phyloP scores from a whole-genome alignment of 30 jellyfish, hydroid and myxozoan genomes.

The Pseudorhiza aurosa region DNA sequence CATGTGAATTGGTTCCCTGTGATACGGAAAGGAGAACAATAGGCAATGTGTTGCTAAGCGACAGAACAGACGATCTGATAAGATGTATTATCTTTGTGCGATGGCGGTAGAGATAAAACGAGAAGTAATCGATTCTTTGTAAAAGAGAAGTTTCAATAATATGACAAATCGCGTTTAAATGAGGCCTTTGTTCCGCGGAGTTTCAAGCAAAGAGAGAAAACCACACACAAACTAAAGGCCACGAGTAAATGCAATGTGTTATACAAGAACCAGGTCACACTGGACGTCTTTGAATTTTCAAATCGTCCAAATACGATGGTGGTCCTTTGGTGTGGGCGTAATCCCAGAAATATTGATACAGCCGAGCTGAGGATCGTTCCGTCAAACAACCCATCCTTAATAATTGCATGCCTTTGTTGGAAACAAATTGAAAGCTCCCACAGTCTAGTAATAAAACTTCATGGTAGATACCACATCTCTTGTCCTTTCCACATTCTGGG shows the following conservation, averaged over 20 bases:
- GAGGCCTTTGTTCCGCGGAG: slow-evolving; percentile 38
- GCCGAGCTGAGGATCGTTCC: neutral
- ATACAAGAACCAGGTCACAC: slow-evolving; percentile 35
- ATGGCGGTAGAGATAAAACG: slow-evolving; percentile 60
- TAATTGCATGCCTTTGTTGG: neutral
- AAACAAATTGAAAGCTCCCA: neutral
- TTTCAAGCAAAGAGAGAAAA: slow-evolving; percentile 11
- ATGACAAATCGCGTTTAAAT: slow-evolving; percentile 49
- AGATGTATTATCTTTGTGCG: slow-evolving; percentile 41
- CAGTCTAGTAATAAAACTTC: too few relatives aligned
- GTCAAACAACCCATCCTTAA: neutral
- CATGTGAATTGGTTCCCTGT: slow-evolving; percentile 8
- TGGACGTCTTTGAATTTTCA: neutral
- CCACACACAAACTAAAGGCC: slow-evolving; percentile 55
- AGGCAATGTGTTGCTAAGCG: slow-evolving; percentile 11
- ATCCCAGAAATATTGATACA: slow-evolving; percentile 11
- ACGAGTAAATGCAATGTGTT: slow-evolving; percentile 36
- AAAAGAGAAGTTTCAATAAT: slow-evolving; percentile 37
- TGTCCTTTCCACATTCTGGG: too few relatives aligned
- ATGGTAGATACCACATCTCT: too few relatives aligned
- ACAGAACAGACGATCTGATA: slow-evolving; percentile 56
- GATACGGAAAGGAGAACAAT: slow-evolving; percentile 33
- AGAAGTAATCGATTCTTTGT: slow-evolving; percentile 53
- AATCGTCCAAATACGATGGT: slow-evolving; percentile 37
- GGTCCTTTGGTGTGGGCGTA: slow-evolving; percentile 50